Evolutionary conservation across 2,797 vertebrate genomes (phyloP).

Genomic region (Champsocephalus esox): DNA sequence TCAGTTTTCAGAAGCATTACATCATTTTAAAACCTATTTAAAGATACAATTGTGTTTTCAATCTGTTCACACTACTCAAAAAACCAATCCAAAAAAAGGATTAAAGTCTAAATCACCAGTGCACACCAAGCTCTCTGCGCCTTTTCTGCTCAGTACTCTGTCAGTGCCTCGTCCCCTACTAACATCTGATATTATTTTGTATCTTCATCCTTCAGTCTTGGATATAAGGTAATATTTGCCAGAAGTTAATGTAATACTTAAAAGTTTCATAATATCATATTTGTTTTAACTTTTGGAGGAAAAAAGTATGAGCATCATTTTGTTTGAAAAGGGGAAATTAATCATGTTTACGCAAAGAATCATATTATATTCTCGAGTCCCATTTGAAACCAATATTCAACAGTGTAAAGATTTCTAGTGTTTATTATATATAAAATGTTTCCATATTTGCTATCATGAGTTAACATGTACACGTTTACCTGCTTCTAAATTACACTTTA

Average conservation of each 20-base stretch:
- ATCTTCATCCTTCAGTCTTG: neutral
- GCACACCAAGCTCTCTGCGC: conserved; percentile 7
- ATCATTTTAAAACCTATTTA: conserved; percentile 30
- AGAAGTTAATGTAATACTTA: neutral
- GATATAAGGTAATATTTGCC: neutral
- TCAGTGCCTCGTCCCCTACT: neutral
- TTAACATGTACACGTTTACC: neutral
- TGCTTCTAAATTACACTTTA: neutral
- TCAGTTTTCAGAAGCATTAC: neutral
- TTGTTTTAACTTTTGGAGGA: neutral
- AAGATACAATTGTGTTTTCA: conserved; percentile 45
- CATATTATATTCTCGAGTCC: neutral
- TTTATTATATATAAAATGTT: neutral
- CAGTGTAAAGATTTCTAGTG: neutral
- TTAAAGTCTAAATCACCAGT: conserved; percentile 45
- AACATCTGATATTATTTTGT: too few relatives aligned
- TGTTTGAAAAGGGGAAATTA: neutral
- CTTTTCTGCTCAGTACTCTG: conserved; percentile 24
- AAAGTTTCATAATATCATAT: neutral
- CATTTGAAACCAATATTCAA: neutral
- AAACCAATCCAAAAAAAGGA: conserved; percentile 34
- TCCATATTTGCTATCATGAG: too few relatives aligned
- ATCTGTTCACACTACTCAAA: conserved; percentile 25
- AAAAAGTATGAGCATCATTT: neutral
- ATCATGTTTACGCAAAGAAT: conserved; percentile 3